Percentiles rank a stretch among this genome's conserved stretches.
Evolutionary conservation across 2,797 vertebrate species (phyloP).

Genomic region (Cirrhinus molitorella): DNA sequence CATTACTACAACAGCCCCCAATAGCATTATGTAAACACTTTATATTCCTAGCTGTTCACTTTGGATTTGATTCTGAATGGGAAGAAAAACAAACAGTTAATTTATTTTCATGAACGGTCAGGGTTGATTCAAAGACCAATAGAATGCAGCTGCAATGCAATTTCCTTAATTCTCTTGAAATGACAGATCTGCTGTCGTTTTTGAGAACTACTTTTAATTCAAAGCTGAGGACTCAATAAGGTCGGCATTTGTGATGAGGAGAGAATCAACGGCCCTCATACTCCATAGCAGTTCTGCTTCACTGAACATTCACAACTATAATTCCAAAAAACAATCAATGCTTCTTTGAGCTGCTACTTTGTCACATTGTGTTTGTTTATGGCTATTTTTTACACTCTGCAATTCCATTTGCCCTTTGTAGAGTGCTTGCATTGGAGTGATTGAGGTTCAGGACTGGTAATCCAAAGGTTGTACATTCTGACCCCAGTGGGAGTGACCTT

Average conservation of each 20-base stretch:
- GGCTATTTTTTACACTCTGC: not conserved
- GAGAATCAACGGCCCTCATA: not conserved
- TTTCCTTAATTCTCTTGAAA: not conserved
- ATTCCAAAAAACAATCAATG: not conserved
- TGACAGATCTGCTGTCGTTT: slow-evolving; percentile 10
- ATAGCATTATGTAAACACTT: slow-evolving; percentile 59
- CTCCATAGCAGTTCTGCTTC: not conserved
- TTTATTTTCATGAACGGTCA: not conserved
- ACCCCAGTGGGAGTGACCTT: not conserved
- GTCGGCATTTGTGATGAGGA: not conserved
- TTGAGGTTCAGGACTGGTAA: not conserved
- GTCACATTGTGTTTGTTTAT: not conserved
- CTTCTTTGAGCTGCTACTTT: not conserved
- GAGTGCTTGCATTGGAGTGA: not conserved
- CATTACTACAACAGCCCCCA: slow-evolving; percentile 32
- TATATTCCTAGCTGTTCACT: slow-evolving; percentile 37
- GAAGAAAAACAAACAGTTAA: not conserved
- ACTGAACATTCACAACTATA: not conserved
- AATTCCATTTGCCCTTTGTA: not conserved
- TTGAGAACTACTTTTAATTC: slow-evolving; percentile 1
- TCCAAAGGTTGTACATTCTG: not conserved
- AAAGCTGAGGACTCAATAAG: not conserved
- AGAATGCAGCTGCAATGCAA: not conserved
- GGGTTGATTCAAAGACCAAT: slow-evolving; percentile 11
- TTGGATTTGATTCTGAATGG: slow-evolving; percentile 6